Conservation (phyloP, 2,797 vertebrate genomes). For the Hylomyscus alleni region DNA sequence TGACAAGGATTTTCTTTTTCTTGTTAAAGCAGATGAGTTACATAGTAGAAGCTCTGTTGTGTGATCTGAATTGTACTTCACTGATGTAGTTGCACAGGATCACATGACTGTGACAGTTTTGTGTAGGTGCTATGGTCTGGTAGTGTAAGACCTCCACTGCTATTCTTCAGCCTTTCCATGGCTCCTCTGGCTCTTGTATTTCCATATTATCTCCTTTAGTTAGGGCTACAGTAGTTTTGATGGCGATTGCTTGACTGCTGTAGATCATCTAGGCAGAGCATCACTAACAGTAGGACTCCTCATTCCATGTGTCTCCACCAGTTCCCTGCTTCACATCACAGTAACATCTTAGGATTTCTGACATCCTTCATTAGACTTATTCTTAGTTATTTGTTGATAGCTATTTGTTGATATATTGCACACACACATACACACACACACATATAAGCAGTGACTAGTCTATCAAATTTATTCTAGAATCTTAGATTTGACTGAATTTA, state of each 20-base stretch:
- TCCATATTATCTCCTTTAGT: slow-evolving; percentile 7
- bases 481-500: slow-evolving; percentile 51
- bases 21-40: slow-evolving; percentile 10
- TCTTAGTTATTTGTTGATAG: slow-evolving; percentile 51
- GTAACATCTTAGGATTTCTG: not conserved
- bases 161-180: not conserved
- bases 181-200: slow-evolving; percentile 1
- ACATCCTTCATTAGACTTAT: slow-evolving; percentile 27
- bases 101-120: not conserved
- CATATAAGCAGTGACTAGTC: not conserved
- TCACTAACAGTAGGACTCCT: not conserved
- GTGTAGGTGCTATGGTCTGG: not conserved
- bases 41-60: slow-evolving; percentile 40
- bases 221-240: not conserved
- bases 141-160: not conserved
- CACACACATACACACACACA: too few species aligned
- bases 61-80: slow-evolving; percentile 7
- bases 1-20: slow-evolving; percentile 52
- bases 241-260: not conserved
- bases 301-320: not conserved
- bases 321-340: slow-evolving; percentile 2
- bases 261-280: slow-evolving; percentile 3
- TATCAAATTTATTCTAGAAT: slow-evolving; percentile 57
- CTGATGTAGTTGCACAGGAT: not conserved
- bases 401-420: too few species aligned